These are phyloP conservation scores for Chlorops oryzae DNA, from an alignment of 1,140 invertebrate species.

Conservation along the genomic window DNA sequence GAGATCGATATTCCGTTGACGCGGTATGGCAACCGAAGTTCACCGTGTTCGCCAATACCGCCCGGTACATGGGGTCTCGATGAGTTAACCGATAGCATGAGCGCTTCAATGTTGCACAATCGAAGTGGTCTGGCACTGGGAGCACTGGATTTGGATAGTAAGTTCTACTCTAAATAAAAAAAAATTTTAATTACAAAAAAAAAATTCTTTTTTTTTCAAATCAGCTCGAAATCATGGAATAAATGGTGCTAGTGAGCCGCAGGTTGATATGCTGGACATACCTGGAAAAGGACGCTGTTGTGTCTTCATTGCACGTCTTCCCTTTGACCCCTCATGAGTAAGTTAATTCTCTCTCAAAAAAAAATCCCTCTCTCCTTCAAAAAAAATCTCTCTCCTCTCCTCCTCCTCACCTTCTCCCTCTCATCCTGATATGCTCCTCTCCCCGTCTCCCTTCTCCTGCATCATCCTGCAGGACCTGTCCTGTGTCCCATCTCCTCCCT, in stretches of 20 bases:
- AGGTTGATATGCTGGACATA: slow-evolving; percentile 87
- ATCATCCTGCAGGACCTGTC: too few relatives aligned
- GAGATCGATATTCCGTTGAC: slow-evolving; percentile 59
- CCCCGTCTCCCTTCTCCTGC: too few relatives aligned
- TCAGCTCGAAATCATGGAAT: slow-evolving; percentile 35
- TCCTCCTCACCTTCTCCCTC: too few relatives aligned
- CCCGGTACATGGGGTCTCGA: slow-evolving; percentile 54
- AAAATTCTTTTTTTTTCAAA: slow-evolving; percentile 2
- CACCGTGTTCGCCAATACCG: slow-evolving; percentile 57
- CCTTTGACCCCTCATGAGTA: slow-evolving; percentile 83
- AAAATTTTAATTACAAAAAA: too few relatives aligned
- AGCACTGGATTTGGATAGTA: slow-evolving; percentile 55
- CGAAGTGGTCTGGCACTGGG: slow-evolving; percentile 52
- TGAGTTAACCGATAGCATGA: slow-evolving; percentile 59
- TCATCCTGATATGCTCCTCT: too few relatives aligned
- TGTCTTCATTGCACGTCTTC: slow-evolving; percentile 89
- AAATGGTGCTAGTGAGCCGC: slow-evolving; percentile 48
- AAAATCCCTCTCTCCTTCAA: too few relatives aligned
- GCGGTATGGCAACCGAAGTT: slow-evolving; percentile 56
- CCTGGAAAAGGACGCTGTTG: slow-evolving; percentile 88
- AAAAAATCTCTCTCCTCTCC: too few relatives aligned
- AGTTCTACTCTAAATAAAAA: slow-evolving; percentile 22
- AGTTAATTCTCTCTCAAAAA: too few relatives aligned
- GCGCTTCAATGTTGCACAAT: slow-evolving; percentile 53
- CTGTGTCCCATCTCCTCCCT: too few relatives aligned